Base-by-base conservation (phyloP, 2,113 vertebrate species). In the Aptenodytes forsteri region DNA sequence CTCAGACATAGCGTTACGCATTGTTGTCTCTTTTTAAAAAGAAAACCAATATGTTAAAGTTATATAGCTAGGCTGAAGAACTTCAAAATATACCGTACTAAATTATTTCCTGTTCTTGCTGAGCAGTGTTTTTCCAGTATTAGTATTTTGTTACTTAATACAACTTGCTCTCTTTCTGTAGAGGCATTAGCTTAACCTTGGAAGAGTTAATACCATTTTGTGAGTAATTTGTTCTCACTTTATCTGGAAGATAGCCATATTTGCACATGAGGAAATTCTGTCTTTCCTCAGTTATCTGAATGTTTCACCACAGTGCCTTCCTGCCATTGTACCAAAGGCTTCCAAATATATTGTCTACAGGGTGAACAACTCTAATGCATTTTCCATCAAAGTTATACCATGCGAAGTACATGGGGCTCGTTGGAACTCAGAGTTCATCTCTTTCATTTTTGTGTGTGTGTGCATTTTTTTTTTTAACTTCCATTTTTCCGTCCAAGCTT, bases 291-390 rank as follows among this genome's bases (percentile, higher is more conserved):
- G 97, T 97, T 98, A 96, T 98, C 98, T 98, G 97, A 98, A 98
- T 98, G 98, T 98, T 98, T 97, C 81, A 98, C 97, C 97, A 90
- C 98, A 98, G 98, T 98, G 98, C 98, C 98, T 99, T 99, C 98
- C 98, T 98, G 98, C 96, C 88, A 98, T 98, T 98, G 97, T 98
- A 98, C 95, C 97, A 96, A 97, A 98, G 95, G 94, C 80, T 66
- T 85, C 70, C 96, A 86, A 96, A 96, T 88, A 92, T 44, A 83
- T 95, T 90, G 95, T 97, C 95, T 81, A 38, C 61, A 30, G 95
- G 91, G 91, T 72, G 93, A 95, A 92, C 90, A 96, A 77, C 92
- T 95, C 85, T 88, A 93, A 97, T 73, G 95, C 77, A 6, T 96
- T 98, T 98, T 96, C 98, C 97, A 93, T 96, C 93, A 29, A 71